phyloP scores from a whole-genome alignment of 2,797 vertebrate species.

The Phaenicophaeus curvirostris region DNA sequence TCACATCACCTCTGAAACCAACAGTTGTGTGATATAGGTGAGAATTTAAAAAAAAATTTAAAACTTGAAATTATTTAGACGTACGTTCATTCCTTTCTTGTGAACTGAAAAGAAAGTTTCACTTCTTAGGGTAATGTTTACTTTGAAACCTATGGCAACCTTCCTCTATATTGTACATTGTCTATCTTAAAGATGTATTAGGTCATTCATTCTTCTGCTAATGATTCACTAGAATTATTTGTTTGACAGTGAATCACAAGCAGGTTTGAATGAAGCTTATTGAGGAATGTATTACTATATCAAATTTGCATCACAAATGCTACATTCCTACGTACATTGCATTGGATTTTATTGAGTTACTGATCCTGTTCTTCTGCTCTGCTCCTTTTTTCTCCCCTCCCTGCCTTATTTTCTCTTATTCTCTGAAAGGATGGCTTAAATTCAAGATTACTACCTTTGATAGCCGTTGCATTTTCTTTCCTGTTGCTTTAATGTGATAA shows the following conservation, averaged over 20 bases:
- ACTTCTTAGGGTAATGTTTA: conserved; percentile 17
- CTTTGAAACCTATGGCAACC: conserved; percentile 7
- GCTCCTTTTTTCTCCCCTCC: background rate
- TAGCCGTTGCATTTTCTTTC: background rate
- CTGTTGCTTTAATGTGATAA: background rate
- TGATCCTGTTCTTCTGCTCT: conserved; percentile 2
- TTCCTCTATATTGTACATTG: background rate
- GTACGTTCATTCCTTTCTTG: background rate
- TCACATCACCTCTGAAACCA: background rate
- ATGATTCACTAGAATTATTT: conserved; percentile 54
- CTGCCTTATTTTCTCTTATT: background rate
- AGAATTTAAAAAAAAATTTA: background rate
- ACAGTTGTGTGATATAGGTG: background rate
- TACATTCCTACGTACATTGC: background rate
- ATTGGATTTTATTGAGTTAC: background rate
- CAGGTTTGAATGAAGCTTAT: conserved; percentile 36
- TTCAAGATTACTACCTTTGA: background rate
- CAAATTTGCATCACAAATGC: conserved; percentile 45
- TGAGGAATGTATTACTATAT: conserved; percentile 33
- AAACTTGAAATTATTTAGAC: background rate
- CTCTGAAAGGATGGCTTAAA: background rate
- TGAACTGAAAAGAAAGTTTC: background rate
- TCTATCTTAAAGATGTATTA: conserved; percentile 21
- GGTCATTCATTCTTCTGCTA: conserved; percentile 47
- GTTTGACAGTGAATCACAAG: conserved; percentile 41